Conservation (phyloP, 1,140 invertebrate genomes). For the Drosophila tropicalis region DNA sequence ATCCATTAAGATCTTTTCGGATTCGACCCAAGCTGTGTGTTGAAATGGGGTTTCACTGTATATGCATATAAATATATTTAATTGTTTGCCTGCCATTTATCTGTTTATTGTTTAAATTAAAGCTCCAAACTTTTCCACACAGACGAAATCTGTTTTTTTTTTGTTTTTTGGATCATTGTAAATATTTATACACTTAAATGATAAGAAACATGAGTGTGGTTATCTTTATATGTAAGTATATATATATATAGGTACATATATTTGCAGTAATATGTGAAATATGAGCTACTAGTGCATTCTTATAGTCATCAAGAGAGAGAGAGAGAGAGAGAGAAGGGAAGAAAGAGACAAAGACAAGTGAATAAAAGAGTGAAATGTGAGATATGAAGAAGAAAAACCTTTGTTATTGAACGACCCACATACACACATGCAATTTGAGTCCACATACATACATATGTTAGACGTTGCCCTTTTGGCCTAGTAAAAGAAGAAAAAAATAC, state of each 20-base stretch:
- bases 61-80: background rate
- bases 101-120: constrained; percentile 1
- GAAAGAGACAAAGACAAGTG: background rate
- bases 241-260: background rate
- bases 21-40: too few species aligned
- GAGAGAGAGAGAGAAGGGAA: background rate
- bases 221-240: background rate
- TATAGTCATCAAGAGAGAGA: background rate
- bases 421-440: background rate
- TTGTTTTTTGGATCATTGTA: constrained; percentile 1
- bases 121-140: constrained; percentile 6
- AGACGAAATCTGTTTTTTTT: background rate
- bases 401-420: background rate
- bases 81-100: constrained; percentile 1
- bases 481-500: background rate
- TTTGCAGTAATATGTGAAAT: background rate
- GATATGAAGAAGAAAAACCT: background rate
- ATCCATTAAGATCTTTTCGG: too few species aligned
- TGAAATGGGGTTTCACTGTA: background rate
- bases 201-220: background rate
- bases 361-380: background rate
- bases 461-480: constrained; percentile 6
- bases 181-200: constrained; percentile 2
- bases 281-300: background rate
- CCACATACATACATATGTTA: background rate